phyloP scores from a whole-genome alignment of 2,113 vertebrate genomes.

The Clarias gariepinus region DNA sequence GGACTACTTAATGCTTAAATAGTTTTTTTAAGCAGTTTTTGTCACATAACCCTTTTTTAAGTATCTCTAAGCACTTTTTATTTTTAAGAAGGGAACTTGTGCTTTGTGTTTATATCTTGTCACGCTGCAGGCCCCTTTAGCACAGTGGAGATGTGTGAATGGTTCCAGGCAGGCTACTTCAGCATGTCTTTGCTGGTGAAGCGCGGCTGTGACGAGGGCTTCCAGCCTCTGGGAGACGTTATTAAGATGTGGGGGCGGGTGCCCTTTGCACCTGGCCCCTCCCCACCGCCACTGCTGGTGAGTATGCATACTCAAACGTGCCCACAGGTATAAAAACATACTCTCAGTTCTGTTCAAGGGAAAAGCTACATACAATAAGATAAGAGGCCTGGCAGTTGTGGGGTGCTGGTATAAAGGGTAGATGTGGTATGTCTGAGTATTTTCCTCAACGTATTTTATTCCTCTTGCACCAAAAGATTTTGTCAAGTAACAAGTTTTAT shows the following conservation, averaged over 20 bases:
- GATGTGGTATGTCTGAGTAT: too few relatives aligned
- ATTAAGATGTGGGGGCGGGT: constrained; percentile 97
- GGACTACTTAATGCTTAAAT: background rate
- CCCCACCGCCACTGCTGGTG: constrained; percentile 88
- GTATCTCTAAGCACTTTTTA: background rate
- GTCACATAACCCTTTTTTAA: background rate
- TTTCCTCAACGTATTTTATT: background rate
- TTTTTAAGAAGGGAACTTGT: background rate
- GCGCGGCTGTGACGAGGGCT: constrained; percentile 90
- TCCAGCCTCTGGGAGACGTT: constrained; percentile 89
- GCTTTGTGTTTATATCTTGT: constrained; percentile 53
- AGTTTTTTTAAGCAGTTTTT: background rate
- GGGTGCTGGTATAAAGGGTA: background rate
- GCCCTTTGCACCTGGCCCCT: constrained; percentile 88
- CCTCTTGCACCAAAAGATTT: background rate
- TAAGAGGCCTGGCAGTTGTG: background rate
- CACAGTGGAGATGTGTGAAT: constrained; percentile 91
- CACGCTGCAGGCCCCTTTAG: constrained; percentile 81
- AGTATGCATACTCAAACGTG: constrained; percentile 73
- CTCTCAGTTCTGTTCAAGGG: background rate
- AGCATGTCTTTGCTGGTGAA: constrained; percentile 91
- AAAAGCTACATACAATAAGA: background rate
- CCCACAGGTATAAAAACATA: background rate
- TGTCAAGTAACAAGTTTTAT: background rate
- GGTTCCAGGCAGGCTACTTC: constrained; percentile 94